Evolutionary conservation across 2,888 invertebrate species (phyloP), one percentile per base, ranked within the genome.

Genomic region (Rambutsinella grinnellia): DNA sequence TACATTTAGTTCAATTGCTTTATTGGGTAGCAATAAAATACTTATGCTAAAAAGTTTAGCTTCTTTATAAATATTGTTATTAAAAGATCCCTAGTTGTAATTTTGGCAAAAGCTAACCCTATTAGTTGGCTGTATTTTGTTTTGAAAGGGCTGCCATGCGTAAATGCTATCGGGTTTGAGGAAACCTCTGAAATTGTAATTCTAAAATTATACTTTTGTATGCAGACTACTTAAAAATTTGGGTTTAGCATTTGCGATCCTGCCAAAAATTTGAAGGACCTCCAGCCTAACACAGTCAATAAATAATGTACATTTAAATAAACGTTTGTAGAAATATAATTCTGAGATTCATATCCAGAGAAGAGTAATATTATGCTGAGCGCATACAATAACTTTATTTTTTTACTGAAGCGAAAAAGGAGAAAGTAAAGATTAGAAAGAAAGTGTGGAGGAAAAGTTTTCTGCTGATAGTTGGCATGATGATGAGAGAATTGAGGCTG

Each of bases 401-500:
- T 49, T 17, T 49, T 17, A 8, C 15, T 13, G n/a, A 49, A n/a
- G 5, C 27, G 26, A 10, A 57, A n/a, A 13, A 24, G 13, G 61
- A 60, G 46, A 60, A 17, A 2, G 19, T 5, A 27, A 17, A 10
- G 6, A 15, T 46, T 23, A 46, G 19, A 21, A 23, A 51, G n/a
- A 54, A 27, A 53, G 60, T 19, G 66, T 56, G 44, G 60, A 51
- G 26, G 51, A 60, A 68, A 19, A 46, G 5, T 19, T 17, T 13
- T 5, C 17, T n/a, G 54, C 28, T 21, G 57, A 58, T 62, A 72
- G 62, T 49, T 78, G 72, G 67, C 49, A 76, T 78, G 67, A 66
- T 61, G 54, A 78, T 74, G n/a, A n/a, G 68, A 74, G 66, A 66
- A 68, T 58, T 60, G 66, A 21, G 51, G 53, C 56, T 77, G 67